These are phyloP conservation scores for Synaphobranchus kaupii DNA, from an alignment of 2,797 vertebrate genomes.

Conservation along the genomic window DNA sequence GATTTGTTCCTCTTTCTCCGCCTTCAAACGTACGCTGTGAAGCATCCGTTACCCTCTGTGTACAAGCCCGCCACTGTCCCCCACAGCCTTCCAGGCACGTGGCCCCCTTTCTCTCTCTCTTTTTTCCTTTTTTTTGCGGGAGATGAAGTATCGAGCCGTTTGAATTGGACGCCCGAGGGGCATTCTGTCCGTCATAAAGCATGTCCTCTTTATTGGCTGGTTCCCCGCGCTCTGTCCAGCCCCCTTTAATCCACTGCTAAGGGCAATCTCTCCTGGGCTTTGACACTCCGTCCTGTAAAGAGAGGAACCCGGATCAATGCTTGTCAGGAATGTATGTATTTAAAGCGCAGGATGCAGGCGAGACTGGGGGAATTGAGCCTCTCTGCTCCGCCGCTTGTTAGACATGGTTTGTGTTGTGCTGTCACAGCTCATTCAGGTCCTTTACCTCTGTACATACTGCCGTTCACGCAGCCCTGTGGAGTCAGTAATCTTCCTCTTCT, in stretches of 20 bases:
- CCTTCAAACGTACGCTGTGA: neutral
- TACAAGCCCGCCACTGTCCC: conserved; percentile 52
- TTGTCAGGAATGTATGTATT: conserved; percentile 60
- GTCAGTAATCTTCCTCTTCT: conserved; percentile 45
- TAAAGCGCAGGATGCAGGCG: conserved; percentile 56
- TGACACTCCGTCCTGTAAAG: conserved; percentile 41
- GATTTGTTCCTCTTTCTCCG: neutral
- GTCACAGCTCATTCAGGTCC: conserved; percentile 38
- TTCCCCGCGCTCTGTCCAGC: conserved; percentile 49
- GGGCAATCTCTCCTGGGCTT: conserved; percentile 69
- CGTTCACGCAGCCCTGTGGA: conserved; percentile 39
- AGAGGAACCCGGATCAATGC: conserved; percentile 47
- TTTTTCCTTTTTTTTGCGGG: conserved; percentile 45
- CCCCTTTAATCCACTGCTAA: conserved; percentile 69
- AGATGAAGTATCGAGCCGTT: conserved; percentile 76
- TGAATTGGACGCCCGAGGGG: conserved; percentile 60
- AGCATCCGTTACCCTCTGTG: conserved; percentile 28
- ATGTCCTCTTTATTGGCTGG: conserved; percentile 69
- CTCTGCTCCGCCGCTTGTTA: conserved; percentile 42
- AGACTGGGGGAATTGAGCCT: conserved; percentile 24
- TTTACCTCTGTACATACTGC: conserved; percentile 29
- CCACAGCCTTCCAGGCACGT: conserved; percentile 55
- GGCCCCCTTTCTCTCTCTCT: conserved; percentile 26
- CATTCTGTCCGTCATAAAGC: conserved; percentile 74
- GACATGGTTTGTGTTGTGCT: conserved; percentile 41